These are phyloP conservation scores for Ammodytes marinus DNA, from an alignment of 2,113 vertebrate genomes.

Conservation along the genomic window DNA sequence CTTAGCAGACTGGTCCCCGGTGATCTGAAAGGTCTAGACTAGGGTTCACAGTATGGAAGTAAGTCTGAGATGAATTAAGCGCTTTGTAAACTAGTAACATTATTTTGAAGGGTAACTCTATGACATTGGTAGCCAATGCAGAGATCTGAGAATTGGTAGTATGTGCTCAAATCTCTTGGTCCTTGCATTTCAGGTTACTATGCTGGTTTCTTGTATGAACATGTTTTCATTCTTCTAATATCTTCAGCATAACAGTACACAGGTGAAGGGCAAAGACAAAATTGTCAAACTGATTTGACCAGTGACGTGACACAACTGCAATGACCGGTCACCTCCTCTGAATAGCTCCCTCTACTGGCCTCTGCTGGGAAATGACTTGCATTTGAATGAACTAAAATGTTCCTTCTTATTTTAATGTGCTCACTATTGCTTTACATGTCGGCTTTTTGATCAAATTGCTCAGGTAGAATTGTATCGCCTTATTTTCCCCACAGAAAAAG, in stretches of 20 bases:
- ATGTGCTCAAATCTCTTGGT: neutral
- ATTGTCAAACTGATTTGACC: neutral
- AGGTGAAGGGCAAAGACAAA: neutral
- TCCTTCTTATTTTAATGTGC: neutral
- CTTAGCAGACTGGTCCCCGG: no score
- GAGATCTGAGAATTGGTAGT: no score
- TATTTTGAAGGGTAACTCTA: no score
- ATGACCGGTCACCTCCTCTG: constrained; percentile 6
- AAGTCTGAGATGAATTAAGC: no score
- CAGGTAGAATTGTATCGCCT: neutral
- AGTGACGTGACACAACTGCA: constrained; percentile 3
- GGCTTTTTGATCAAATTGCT: neutral
- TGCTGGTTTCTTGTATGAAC: neutral
- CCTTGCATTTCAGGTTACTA: neutral
- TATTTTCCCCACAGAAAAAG: constrained; percentile 8
- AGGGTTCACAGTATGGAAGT: no score
- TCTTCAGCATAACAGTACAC: neutral
- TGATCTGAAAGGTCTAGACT: no score
- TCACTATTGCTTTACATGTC: neutral
- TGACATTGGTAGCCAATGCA: no score
- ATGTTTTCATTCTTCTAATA: neutral
- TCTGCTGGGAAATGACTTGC: neutral
- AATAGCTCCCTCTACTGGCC: constrained; percentile 36
- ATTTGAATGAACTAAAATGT: neutral
- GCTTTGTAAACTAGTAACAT: no score